Evolutionary conservation across 1,140 invertebrate species (phyloP), one percentile per base, ranked within the genome.

Genomic region (Hyles euphorbiae): DNA sequence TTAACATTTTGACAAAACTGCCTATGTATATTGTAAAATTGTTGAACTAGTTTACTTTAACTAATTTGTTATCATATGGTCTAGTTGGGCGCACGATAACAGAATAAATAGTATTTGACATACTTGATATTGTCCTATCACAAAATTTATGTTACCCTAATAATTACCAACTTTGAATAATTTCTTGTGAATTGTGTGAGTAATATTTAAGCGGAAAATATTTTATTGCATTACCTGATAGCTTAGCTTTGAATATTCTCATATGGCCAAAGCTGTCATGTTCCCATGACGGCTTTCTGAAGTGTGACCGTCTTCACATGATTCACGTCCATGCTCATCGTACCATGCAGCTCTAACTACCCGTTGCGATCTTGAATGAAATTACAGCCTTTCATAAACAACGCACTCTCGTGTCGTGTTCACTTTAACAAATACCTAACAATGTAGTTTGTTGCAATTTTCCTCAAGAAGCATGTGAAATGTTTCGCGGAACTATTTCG

Each of bases 281-380:
- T 84, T 87, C 81, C 84, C 84, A 84, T 84, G 81, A 87, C 83
- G 78, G 65, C 40, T 60, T 70, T 68, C 70, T 81, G 64, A 70
- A 80, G 73, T 85, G 81, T 82, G 76, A 87, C 78, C 70, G 58
- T 52, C 57, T 61, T 58, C 45, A 65, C 54, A 57, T 67, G 48
- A 63, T 63, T 60, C 56, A 63, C 53, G 53, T 44, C 53, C 40
- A 34, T 67, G 58, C 43, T 51, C 62, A 65, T 33, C 51, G 45
- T 60, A 62, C 54, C 63, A 61, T 66, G 52, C 22, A 62, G 34
- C 40, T 60, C 4, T 56, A 61, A 54, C 34, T 54, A 60, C 12
- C 46, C 40, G 40, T 53, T 48, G 45, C 36, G 36, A 40, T 40
- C 36, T 34, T 53, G 34, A 11, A 10, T 44, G 40, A 62, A 62